These are phyloP conservation scores for Phrynocephalus vlangalii DNA, from an alignment of 2,797 vertebrate genomes.

Conservation along the genomic window DNA sequence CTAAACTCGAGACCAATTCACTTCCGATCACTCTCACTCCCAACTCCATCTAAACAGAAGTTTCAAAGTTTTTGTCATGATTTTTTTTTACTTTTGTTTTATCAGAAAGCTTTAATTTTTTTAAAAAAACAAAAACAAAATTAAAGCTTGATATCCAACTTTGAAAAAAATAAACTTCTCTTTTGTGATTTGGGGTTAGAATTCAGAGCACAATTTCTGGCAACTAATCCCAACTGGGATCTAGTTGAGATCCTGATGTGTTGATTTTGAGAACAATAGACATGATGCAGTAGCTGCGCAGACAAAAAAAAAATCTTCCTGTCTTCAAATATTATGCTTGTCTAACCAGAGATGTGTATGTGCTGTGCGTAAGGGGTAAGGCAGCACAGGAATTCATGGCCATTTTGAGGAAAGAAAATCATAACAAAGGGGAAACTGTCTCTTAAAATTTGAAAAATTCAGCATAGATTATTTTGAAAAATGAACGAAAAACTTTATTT, in stretches of 20 bases:
- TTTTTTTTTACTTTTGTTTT: slow-evolving; percentile 11
- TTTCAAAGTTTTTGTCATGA: background rate
- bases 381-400: accelerated
- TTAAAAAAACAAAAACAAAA: background rate
- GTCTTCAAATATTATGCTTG: slow-evolving; percentile 9
- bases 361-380: background rate
- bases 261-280: background rate
- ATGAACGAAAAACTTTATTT: background rate
- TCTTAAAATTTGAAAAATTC: background rate
- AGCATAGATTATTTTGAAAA: slow-evolving; percentile 32
- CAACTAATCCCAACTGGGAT: background rate
- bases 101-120: background rate
- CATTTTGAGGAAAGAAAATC: background rate
- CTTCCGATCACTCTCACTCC: background rate
- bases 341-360: accelerated
- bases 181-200: background rate
- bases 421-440: background rate
- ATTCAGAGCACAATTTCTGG: background rate
- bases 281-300: background rate
- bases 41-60: background rate
- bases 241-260: background rate
- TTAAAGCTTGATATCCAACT: background rate
- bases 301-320: background rate
- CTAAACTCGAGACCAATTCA: slow-evolving; percentile 12
- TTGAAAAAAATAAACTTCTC: background rate